Evolutionary conservation across 2,113 vertebrate genomes (phyloP).

Genomic region (Etheostoma cragini): DNA sequence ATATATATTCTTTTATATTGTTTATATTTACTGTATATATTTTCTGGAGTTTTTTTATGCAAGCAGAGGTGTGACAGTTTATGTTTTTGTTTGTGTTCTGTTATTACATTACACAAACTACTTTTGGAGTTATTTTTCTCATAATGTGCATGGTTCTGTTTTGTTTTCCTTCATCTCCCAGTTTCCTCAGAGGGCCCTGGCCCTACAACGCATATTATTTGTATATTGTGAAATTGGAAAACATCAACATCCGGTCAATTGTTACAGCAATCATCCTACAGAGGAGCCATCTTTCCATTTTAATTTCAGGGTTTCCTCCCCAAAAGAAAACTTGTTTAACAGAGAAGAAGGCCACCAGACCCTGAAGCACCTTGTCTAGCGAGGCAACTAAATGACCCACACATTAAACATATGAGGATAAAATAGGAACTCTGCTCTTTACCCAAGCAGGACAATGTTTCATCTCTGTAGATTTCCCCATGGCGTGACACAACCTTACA

Average conservation of each 20-base stretch:
- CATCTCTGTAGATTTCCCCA: constrained; percentile 7
- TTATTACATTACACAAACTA: not conserved
- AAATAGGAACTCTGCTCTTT: too few species aligned
- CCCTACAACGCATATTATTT: not conserved
- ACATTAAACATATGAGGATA: too few species aligned
- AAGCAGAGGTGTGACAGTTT: too few species aligned
- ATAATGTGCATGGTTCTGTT: not conserved
- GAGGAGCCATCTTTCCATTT: not conserved
- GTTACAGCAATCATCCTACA: not conserved
- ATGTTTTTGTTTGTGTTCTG: not conserved
- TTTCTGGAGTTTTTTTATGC: not conserved
- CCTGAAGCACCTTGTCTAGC: not conserved
- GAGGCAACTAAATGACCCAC: too few species aligned
- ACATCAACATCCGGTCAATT: not conserved
- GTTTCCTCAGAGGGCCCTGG: not conserved
- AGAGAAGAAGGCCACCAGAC: not conserved
- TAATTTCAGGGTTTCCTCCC: not conserved
- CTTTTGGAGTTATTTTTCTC: not conserved
- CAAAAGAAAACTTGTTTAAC: not conserved
- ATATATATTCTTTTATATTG: too few species aligned
- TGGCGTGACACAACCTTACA: constrained; percentile 20
- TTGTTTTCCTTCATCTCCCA: not conserved
- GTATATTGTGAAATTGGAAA: not conserved
- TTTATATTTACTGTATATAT: not conserved
- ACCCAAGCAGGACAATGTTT: too few species aligned